Conservation (phyloP, 1,140 invertebrate genomes). For the Colletes latitarsis region DNA sequence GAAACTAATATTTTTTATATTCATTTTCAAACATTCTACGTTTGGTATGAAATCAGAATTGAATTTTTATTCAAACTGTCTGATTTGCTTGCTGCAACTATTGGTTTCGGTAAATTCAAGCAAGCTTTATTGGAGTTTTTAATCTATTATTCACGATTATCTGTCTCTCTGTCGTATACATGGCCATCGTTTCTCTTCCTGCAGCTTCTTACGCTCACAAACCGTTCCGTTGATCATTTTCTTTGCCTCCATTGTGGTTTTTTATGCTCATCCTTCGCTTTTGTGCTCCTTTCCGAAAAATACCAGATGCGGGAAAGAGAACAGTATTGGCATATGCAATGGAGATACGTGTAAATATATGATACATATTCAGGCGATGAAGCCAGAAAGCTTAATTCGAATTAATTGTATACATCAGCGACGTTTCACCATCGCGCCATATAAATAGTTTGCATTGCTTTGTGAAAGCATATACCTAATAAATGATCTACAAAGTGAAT, state of each 20-base stretch:
- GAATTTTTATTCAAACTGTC: too few species aligned
- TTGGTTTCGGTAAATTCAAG: neutral
- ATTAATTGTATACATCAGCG: neutral
- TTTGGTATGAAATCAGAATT: too few species aligned
- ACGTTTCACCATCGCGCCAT: neutral
- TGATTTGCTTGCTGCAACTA: neutral
- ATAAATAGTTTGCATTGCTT: neutral
- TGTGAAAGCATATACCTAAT: neutral
- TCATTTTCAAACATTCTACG: too few species aligned
- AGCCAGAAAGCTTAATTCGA: neutral
- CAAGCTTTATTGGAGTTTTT: neutral
- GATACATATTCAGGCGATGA: constrained; percentile 34
- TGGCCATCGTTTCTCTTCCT: neutral
- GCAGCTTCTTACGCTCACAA: neutral
- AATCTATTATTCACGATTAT: too few species aligned
- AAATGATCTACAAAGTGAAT: constrained; percentile 18
- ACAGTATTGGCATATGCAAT: neutral
- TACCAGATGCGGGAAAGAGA: neutral
- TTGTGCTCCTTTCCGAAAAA: too few species aligned
- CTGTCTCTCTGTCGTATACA: neutral
- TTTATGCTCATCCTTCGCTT: neutral
- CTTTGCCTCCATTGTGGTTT: constrained; percentile 11
- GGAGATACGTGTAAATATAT: constrained; percentile 6
- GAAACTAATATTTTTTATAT: too few species aligned
- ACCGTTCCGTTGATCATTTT: constrained; percentile 8